Percentiles rank a stretch among this genome's conserved stretches.
phyloP scores from a whole-genome alignment of 2,113 vertebrate species.

The Tringa solitaria region DNA sequence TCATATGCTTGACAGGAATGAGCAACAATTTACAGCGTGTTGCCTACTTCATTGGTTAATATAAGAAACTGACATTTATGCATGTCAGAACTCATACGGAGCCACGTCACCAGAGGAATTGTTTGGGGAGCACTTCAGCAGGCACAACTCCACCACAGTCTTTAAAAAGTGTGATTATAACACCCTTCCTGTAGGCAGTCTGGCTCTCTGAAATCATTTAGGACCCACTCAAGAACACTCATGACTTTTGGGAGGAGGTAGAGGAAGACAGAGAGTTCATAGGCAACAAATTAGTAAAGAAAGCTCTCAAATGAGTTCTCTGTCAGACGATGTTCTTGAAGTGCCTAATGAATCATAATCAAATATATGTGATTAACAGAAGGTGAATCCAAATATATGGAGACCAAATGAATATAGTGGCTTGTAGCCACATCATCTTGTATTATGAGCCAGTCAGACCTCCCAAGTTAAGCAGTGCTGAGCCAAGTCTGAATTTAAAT shows the following conservation, averaged over 20 bases:
- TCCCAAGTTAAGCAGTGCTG: slow-evolving; percentile 18
- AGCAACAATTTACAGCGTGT: not conserved
- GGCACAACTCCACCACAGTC: not conserved
- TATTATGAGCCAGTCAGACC: slow-evolving; percentile 17
- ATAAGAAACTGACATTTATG: not conserved
- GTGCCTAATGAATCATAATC: not conserved
- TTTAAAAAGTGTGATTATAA: not conserved
- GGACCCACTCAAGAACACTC: not conserved
- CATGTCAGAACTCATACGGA: not conserved
- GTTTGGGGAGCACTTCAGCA: not conserved
- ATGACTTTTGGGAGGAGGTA: not conserved
- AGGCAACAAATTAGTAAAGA: not conserved
- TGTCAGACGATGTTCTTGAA: not conserved
- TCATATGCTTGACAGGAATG: not conserved
- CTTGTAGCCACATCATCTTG: not conserved
- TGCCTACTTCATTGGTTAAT: not conserved
- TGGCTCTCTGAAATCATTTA: not conserved
- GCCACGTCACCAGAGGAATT: not conserved
- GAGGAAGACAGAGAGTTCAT: not conserved
- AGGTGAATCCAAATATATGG: not conserved
- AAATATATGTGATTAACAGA: not conserved
- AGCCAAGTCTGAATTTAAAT: slow-evolving; percentile 47
- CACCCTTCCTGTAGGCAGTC: not conserved
- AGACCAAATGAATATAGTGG: not conserved
- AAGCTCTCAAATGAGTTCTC: not conserved